These are phyloP conservation scores for Amblyteles armatorius DNA, from an alignment of 2,888 invertebrate genomes.

Conservation along the genomic window DNA sequence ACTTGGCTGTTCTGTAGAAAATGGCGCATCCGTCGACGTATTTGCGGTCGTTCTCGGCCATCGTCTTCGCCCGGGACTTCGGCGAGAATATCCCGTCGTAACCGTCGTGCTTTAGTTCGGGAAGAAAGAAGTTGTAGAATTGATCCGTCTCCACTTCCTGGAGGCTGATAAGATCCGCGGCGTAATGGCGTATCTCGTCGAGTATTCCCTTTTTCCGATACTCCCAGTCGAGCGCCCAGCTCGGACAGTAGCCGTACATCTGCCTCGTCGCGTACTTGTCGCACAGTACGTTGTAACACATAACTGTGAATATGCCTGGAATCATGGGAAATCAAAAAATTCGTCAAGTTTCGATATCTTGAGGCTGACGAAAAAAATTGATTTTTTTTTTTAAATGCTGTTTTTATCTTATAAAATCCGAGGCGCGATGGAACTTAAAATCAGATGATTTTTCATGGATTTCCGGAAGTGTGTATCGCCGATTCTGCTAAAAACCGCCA, in stretches of 20 bases:
- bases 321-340: constrained; percentile 73
- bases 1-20: constrained; percentile 97
- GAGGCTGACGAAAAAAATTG: too few relatives aligned
- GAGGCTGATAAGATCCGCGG: constrained; percentile 98
- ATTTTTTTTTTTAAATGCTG: too few relatives aligned
- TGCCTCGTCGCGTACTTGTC: constrained; percentile 99
- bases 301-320: constrained; percentile 98
- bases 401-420: too few relatives aligned
- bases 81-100: constrained; percentile 99
- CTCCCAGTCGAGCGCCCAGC: constrained; percentile 99
- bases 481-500: too few relatives aligned
- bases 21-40: constrained; percentile 99
- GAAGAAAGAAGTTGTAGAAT: constrained; percentile 98
- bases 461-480: too few relatives aligned
- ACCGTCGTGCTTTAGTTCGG: constrained; percentile 96
- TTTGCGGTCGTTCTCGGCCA: constrained; percentile 98
- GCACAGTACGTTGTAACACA: constrained; percentile 99
- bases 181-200: constrained; percentile 97
- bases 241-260: constrained; percentile 99
- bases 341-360: background rate
- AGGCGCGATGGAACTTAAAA: too few relatives aligned
- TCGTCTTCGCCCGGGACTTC: constrained; percentile 99
- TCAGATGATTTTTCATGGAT: too few relatives aligned
- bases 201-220: constrained; percentile 99
- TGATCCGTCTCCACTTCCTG: constrained; percentile 99